phyloP scores from a whole-genome alignment of 2,888 invertebrate species.

The Pyrrhia umbra region DNA sequence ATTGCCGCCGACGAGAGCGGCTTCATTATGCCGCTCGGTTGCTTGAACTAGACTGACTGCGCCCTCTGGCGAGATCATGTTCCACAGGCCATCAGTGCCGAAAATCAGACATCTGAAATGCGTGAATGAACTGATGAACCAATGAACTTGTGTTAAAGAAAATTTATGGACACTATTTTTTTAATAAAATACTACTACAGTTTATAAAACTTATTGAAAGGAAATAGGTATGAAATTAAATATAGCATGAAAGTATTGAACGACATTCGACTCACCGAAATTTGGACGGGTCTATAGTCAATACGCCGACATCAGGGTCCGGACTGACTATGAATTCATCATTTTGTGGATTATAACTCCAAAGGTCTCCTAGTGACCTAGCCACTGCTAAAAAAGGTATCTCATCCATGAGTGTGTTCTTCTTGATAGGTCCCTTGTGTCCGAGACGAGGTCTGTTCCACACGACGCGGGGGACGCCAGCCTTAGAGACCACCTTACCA shows the following conservation, averaged over 20 bases:
- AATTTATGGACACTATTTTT: not conserved
- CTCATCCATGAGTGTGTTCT: conserved; percentile 97
- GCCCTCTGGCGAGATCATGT: conserved; percentile 96
- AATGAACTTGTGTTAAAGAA: not conserved
- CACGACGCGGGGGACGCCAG: conserved; percentile 98
- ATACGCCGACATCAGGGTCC: conserved; percentile 97
- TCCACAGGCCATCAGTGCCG: conserved; percentile 99
- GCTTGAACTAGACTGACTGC: conserved; percentile 96
- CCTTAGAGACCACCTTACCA: conserved; percentile 93
- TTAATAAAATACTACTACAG: no score
- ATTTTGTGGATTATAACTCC: conserved; percentile 98
- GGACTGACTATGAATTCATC: conserved; percentile 99
- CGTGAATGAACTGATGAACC: not conserved
- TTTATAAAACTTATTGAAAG: no score
- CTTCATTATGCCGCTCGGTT: conserved; percentile 95
- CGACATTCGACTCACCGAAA: conserved; percentile 86
- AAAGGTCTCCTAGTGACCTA: conserved; percentile 98
- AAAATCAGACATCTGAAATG: conserved; percentile 95
- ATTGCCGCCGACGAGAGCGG: conserved; percentile 86
- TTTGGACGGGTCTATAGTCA: conserved; percentile 94
- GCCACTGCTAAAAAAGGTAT: conserved; percentile 99
- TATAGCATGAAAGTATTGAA: no score
- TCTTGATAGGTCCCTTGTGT: conserved; percentile 94
- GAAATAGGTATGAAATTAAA: no score
- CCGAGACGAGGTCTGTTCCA: conserved; percentile 98